Evolutionary conservation across 2,113 vertebrate genomes (phyloP).

Genomic region (Peromyscus californicus): DNA sequence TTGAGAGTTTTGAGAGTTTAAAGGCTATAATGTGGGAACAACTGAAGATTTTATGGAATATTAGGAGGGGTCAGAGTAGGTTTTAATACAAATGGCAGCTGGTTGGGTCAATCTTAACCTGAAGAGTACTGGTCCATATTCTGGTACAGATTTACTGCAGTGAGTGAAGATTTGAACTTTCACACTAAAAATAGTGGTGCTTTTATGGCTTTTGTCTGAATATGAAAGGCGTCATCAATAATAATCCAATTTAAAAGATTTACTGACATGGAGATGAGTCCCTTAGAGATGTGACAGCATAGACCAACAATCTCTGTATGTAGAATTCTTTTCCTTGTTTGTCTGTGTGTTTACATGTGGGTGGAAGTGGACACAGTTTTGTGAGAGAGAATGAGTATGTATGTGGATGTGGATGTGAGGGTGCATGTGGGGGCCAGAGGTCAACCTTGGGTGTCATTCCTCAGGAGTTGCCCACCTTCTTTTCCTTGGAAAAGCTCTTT

Average conservation of each 20-base stretch:
- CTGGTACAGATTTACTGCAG: not conserved
- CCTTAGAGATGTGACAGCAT: not conserved
- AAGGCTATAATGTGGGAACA: not conserved
- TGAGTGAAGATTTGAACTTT: not conserved
- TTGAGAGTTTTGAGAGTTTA: not conserved
- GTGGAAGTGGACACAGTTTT: not conserved
- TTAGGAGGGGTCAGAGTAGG: not conserved
- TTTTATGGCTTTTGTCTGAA: not conserved
- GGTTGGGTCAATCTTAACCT: not conserved
- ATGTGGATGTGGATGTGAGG: not conserved
- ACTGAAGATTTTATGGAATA: not conserved
- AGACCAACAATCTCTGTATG: not conserved
- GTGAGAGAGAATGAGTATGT: not conserved
- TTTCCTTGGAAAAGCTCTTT: not conserved
- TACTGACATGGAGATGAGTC: not conserved
- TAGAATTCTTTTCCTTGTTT: not conserved
- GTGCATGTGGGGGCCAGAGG: not conserved
- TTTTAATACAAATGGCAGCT: not conserved
- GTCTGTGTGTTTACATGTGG: not conserved
- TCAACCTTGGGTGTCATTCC: not conserved
- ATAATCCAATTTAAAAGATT: not conserved
- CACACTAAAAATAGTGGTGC: not conserved
- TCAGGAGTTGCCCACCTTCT: not conserved
- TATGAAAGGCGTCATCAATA: not conserved
- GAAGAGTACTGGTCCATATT: not conserved